These are phyloP conservation scores for Columbina picui DNA, from an alignment of 2,113 vertebrate species.

Conservation along the genomic window DNA sequence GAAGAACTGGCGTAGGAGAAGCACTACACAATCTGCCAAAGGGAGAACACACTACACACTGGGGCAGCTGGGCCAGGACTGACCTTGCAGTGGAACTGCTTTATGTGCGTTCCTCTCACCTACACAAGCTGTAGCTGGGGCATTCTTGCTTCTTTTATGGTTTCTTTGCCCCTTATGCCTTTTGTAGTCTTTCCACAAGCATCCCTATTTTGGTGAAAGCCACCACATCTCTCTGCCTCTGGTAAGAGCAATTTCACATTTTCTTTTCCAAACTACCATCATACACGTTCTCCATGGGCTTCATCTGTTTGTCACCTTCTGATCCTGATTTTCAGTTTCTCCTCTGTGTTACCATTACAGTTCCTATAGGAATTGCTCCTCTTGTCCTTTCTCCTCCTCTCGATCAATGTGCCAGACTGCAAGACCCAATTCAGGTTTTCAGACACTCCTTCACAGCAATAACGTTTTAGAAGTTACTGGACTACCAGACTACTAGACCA, in stretches of 20 bases:
- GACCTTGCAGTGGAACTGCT: neutral
- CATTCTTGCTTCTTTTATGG: neutral
- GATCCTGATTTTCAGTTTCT: neutral
- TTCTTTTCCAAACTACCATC: neutral
- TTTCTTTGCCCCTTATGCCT: neutral
- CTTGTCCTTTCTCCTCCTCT: neutral
- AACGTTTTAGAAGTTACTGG: neutral
- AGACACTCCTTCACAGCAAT: neutral
- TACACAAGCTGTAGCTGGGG: neutral
- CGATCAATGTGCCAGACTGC: rapidly evolving
- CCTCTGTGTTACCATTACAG: neutral
- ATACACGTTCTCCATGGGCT: neutral
- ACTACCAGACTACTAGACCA: neutral
- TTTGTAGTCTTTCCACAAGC: neutral
- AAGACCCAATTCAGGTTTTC: neutral
- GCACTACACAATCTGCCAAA: neutral
- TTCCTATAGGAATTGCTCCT: neutral
- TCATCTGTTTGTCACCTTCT: neutral
- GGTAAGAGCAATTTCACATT: neutral
- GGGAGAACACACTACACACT: neutral
- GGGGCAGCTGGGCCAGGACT: neutral
- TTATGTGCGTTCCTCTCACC: neutral
- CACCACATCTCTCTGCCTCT: neutral
- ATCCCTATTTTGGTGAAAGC: neutral
- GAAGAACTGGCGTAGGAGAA: neutral